Evolutionary conservation across 2,888 invertebrate species (phyloP), one percentile per base, ranked within the genome.

Genomic region (Latrodectus hesperus): DNA sequence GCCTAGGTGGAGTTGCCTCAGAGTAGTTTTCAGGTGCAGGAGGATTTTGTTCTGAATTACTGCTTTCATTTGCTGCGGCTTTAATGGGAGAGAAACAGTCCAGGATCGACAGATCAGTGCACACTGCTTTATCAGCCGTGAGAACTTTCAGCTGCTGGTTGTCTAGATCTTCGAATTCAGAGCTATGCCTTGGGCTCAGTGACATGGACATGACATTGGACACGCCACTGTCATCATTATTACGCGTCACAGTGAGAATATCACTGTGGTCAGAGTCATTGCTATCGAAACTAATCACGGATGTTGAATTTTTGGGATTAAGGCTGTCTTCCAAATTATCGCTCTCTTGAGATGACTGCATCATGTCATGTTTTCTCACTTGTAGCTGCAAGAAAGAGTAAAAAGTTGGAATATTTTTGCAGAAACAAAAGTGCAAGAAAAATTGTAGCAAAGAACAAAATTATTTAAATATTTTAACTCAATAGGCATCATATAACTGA

Each of bases 201-300:
- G 84, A 84, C 53, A 77, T 75, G 6, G 88, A 88, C 53, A 88
- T 52, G 65, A 68, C 86, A 16, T 75, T 88, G 4, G 83, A 88
- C 14, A 88, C 74, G 9, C 88, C 88, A 38, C 88, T 88, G 60
- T 88, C 88, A 67, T 88, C 88, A 16, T 88, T 84, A 73, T 82
- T 81, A n/a, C 65, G 55, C 12, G 82, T 78, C 3, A 78, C 67
- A 22, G 79, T 78, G 16, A 72, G 84, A n/a, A 84, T 70, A 16
- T 84, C 84, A 49, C 78, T 84, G 8, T 67, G 60, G 70, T 78
- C 82, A 5, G 87, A 76, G n/a, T 81, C 81, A 49, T 87, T 81
- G 74, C 87, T 87, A 22, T 83, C 82, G 70, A 87, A 87, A 38
- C 87, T 87, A 10, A 87, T 87, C 51, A 75, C 82, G 3, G 87